These are phyloP conservation scores for Monodelphis domestica DNA, from an alignment of 2,797 vertebrate species.

Conservation along the genomic window DNA sequence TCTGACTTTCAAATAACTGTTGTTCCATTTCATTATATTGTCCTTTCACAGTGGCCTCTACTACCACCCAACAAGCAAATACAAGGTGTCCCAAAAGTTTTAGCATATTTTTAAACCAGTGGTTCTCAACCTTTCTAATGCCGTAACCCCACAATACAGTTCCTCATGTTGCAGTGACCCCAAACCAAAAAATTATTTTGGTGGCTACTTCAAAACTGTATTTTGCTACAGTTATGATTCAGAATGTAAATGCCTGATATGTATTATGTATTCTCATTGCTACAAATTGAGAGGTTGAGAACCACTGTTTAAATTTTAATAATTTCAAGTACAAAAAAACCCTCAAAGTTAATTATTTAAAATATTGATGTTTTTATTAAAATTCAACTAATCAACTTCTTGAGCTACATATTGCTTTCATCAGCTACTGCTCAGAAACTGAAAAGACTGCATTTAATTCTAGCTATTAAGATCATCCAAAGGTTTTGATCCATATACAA, in stretches of 20 bases:
- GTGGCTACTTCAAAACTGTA: too few species aligned
- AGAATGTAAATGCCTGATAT: too few species aligned
- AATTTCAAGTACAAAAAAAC: not conserved
- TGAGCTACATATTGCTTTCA: not conserved
- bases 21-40: not conserved
- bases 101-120: not conserved
- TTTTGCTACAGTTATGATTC: too few species aligned
- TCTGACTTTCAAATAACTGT: not conserved
- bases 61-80: not conserved
- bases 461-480: not conserved
- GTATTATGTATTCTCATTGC: too few species aligned
- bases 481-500: not conserved
- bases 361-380: not conserved
- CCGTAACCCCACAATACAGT: too few species aligned
- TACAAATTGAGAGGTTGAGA: too few species aligned
- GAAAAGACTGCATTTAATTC: not conserved
- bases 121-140: too few species aligned
- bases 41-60: not conserved
- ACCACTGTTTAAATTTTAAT: too few species aligned
- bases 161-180: too few species aligned
- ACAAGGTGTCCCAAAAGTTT: not conserved
- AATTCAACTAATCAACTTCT: not conserved
- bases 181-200: too few species aligned
- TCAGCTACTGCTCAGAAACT: not conserved
- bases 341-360: not conserved